Base-by-base conservation (phyloP, 2,113 vertebrate genomes). In the Malurus melanocephalus region DNA sequence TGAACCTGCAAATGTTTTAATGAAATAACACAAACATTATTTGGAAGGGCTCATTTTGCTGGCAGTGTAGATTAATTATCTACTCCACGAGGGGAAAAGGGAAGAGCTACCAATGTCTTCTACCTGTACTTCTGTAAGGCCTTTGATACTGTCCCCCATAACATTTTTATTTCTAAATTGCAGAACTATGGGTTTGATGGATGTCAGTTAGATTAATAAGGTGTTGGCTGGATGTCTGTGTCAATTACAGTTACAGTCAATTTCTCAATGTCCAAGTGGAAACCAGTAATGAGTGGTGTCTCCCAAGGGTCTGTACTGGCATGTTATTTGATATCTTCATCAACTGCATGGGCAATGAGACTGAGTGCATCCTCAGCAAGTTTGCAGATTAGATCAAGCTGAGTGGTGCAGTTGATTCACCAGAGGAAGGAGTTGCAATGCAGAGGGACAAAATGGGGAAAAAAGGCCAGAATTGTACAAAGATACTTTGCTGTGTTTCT, bases 1-100 rank as follows among this genome's bases (percentile, higher is more conserved):
- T 67, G 24, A 72, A 3, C 1, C 4, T 59, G 26, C 2, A 38
- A 66, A 73, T 0, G 0, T 56, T 20, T 51, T 7, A 16, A 4
- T n/a, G 40, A 32, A 40, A 53, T 55, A 42, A 38, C 6, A 40
- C 11, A 49, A 80, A 35, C 7, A 38, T 52, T 68, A 18, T 7
- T 45, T 24, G 55, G 32, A 72, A 83, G 11, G 17, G 7, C 3
- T 84, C 40, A 9, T 55, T 81, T 57, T 4, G 1, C 23, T 32
- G 9, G 59, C 18, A 46, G 13, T 27, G 9, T 79, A 69, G 32
- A 15, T 73, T 79, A 62, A 73, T 83, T 71, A 48, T n/a, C 2
- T 3, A 28, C 7, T 49, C 24, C 2, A 1, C 22, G 32, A 57
- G 10, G 20, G 13, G 11, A 40, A 66, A 80, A 42, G 3, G 9